Conservation (phyloP, 2,797 vertebrate species). For the Melanotaenia parkinsoni region DNA sequence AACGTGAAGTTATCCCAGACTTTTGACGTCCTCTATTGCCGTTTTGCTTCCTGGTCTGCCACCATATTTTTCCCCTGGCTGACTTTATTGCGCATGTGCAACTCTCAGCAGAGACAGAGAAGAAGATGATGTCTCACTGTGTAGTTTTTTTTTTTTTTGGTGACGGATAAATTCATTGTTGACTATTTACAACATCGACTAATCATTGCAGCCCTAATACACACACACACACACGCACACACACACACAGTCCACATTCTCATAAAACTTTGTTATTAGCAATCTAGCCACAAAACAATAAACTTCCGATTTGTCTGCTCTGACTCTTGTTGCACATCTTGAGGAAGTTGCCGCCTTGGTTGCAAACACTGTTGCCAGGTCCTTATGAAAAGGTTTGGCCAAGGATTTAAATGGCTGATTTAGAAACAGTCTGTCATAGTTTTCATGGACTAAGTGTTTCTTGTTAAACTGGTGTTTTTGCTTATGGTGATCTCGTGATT, state of each 20-base stretch:
- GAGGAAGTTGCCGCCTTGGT: conserved; percentile 12
- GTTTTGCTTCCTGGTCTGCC: too few relatives aligned
- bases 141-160: too few relatives aligned
- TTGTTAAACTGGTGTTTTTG: neutral
- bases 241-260: neutral
- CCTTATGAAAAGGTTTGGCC: conserved; percentile 1
- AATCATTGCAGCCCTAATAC: too few relatives aligned
- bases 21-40: too few relatives aligned
- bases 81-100: too few relatives aligned
- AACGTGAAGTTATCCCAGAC: too few relatives aligned
- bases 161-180: too few relatives aligned
- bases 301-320: conserved; percentile 5
- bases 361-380: conserved; percentile 5
- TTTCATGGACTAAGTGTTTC: neutral
- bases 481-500: too few relatives aligned
- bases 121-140: too few relatives aligned
- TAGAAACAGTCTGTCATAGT: neutral
- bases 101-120: too few relatives aligned
- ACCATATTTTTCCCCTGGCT: too few relatives aligned
- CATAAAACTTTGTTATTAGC: conserved; percentile 21
- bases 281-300: conserved; percentile 16
- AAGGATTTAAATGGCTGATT: neutral
- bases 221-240: neutral
- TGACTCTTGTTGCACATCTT: conserved; percentile 9
- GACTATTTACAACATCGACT: too few relatives aligned